Evolutionary conservation across 2,888 invertebrate genomes (phyloP), one percentile per base, ranked within the genome.

Genomic region (Hoplodrina ambigua): DNA sequence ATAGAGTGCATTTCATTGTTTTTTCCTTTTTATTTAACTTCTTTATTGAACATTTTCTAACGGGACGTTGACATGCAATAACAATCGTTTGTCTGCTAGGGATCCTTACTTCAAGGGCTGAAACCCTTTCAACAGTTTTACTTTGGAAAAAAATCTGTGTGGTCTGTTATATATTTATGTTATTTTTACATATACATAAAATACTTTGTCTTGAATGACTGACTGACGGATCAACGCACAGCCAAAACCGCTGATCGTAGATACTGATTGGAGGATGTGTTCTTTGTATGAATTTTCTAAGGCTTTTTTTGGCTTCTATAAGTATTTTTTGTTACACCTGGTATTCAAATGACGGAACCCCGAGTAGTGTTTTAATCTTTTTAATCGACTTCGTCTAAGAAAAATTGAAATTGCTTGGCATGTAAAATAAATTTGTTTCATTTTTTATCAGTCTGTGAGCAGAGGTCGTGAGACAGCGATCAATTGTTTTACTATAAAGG

Each of bases 391-490:
- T 41, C 1, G 15, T 4, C 11, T 19, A 2, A 5, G 19, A 25
- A 46, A 0, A 41, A n/a, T 41, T 50, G 10, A 25, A 55, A 50
- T 6, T 13, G 17, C 8, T 49, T 17, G 25, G 8, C 17, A 55
- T 33, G 44, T 52, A 13, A 58, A 62, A 65, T 46, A 60, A 67
- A 75, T 67, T 62, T 19, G 30, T 20, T 8, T 30, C 0, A 54
- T 61, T 67, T 55, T 65, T 55, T 25, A 1, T n/a, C 11, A 44
- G 53, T 60, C 58, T 37, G 15, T 50, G 59, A 4, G 11, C 25
- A 17, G 25, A 68, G 81, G 81, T 63, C 62, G 25, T 13, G 37
- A 33, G 53, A 60, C 59, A 11, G 41, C 25, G 2, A 75, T 53
- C 44, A 37, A 75, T 44, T 58, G 54, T 49, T 66, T 25, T 41